Evolutionary conservation across 1,140 invertebrate genomes (phyloP), one percentile per base, ranked within the genome.

Genomic region (Bombus impatiens): DNA sequence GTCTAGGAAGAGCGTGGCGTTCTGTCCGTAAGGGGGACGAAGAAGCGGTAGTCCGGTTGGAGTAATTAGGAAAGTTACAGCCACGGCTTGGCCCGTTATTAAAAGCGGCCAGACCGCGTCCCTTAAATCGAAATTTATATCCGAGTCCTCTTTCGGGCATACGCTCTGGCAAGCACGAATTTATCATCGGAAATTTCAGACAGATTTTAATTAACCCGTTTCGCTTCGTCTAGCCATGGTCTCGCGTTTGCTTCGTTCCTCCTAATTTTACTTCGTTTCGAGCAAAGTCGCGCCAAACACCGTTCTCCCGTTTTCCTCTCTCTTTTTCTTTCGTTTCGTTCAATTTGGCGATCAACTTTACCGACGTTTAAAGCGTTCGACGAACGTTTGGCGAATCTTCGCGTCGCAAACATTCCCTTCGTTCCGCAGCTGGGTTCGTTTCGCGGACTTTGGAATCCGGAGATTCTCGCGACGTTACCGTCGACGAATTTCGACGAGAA

Each of bases 181-280:
- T 91, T 91, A 89, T 88, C 86, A 87, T 88, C 74, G 77, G 82
- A 86, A 89, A 90, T 89, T 77, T 68, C 74, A 65, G 86, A 40
- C 78, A 89, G 89, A 91, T 88, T 91, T 89, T 91, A 91, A 91
- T 91, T 91, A 91, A 91, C 86, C 85, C 77, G 37, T n/a, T 68
- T 47, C 68, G 28, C 44, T 28, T 28, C 22, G 68, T 57, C 32
- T 18, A 28, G n/a, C n/a, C 25, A 0, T 9, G 57, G 18, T 44
- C 32, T n/a, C 22, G 25, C 37, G 47, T 53, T 53, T 22, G 18
- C 47, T 53, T 53, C 47, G 3, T 47, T 18, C n/a, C 42, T 78
- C 10, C 44, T 67, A 84, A 35, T 67, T 83, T 77, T 53, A 35
- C 35, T 32, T 44, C 28, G 44, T 35, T 37, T 3, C 65, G 10